Conservation (phyloP, 1,140 invertebrate species). For the Trichogramma pretiosum region DNA sequence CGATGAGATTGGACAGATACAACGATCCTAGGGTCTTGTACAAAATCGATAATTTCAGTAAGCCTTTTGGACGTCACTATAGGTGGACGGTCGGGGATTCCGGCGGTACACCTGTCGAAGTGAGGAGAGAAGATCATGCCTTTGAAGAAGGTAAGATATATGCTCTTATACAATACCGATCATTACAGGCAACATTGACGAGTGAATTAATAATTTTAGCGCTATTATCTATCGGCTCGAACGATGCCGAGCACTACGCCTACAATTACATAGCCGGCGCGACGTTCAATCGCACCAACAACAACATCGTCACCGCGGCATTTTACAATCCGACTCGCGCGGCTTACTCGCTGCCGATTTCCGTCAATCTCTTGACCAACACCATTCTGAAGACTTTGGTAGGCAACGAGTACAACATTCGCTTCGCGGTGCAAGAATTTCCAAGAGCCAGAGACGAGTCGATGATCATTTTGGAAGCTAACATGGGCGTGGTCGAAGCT, state of each 20-base stretch:
- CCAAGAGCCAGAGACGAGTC: constrained; percentile 19
- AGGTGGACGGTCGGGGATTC: constrained; percentile 13
- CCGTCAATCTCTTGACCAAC: constrained; percentile 34
- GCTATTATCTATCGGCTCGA: constrained; percentile 21
- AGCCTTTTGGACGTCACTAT: constrained; percentile 21
- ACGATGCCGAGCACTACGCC: constrained; percentile 27
- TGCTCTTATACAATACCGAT: too few species aligned
- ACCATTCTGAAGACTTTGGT: constrained; percentile 28
- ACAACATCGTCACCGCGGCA: constrained; percentile 23
- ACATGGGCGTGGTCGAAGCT: neutral
- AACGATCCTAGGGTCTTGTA: too few species aligned
- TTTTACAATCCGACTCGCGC: constrained; percentile 31
- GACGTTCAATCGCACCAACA: constrained; percentile 27
- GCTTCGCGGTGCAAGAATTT: constrained; percentile 26
- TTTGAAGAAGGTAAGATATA: too few species aligned
- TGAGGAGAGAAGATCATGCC: too few species aligned
- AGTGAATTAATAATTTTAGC: constrained; percentile 20
- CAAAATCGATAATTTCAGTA: constrained; percentile 15
- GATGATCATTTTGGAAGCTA: neutral
- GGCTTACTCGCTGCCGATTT: constrained; percentile 31
- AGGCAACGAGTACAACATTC: constrained; percentile 28
- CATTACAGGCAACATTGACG: too few species aligned
- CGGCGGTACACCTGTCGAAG: constrained; percentile 11
- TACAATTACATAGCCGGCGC: constrained; percentile 33
- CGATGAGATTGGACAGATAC: too few species aligned